These are phyloP conservation scores for Ataeniobius toweri DNA, from an alignment of 2,797 vertebrate species.

Conservation along the genomic window DNA sequence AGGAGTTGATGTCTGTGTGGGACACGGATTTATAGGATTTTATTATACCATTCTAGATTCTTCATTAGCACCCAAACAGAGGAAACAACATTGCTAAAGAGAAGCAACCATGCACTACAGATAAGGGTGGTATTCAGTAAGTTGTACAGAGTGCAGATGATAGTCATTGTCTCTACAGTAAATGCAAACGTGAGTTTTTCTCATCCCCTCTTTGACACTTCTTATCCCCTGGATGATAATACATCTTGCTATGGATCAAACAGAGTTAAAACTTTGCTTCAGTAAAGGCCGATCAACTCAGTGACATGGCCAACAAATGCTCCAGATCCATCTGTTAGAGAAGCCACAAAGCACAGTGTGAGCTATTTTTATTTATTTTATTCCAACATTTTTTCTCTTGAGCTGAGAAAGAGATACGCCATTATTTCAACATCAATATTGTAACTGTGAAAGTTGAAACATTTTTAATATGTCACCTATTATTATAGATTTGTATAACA, in stretches of 20 bases:
- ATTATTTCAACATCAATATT: not conserved
- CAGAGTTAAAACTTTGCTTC: too few species aligned
- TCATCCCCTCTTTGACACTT: too few species aligned
- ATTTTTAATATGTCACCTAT: not conserved
- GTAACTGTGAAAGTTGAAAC: not conserved
- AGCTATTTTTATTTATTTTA: not conserved
- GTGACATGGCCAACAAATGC: too few species aligned
- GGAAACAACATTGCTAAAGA: not conserved
- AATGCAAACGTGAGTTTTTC: too few species aligned
- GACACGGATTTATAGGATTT: not conserved
- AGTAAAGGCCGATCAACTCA: too few species aligned
- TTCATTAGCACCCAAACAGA: not conserved
- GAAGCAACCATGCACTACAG: not conserved
- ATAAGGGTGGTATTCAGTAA: too few species aligned
- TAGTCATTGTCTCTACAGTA: too few species aligned
- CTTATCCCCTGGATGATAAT: too few species aligned
- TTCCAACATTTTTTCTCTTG: not conserved
- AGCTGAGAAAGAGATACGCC: not conserved
- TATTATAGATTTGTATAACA: not conserved
- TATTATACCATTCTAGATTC: not conserved
- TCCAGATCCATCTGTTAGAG: not conserved
- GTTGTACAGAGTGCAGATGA: too few species aligned
- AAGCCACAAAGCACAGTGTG: not conserved
- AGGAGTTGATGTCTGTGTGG: too few species aligned
- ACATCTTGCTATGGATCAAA: too few species aligned